Evolutionary conservation across 1,140 invertebrate species (phyloP), one percentile per base, ranked within the genome.

Genomic region (Heliconius melpomene): DNA sequence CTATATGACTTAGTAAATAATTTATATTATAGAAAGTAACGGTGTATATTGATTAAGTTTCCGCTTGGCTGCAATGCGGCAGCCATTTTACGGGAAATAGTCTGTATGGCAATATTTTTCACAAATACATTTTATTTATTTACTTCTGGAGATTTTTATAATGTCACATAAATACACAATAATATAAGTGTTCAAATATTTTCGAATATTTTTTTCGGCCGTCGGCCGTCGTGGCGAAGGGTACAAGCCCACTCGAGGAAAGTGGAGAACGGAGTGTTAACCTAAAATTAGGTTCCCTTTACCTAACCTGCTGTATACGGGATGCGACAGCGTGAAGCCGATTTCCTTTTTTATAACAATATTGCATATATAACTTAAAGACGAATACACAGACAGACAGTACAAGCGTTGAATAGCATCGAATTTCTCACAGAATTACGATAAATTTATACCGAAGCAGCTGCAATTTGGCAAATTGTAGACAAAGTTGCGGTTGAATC

Each of bases 31-130:
- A 38, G 36, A 72, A 72, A 72, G 70, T 78, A 78, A 52, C 71
- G 50, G 29, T 72, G 70, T 72, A 54, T 71, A 78, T 78, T 78
- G 77, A 78, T 78, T 79, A 79, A 75, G 66, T 77, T 73, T 60
- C 52, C 79, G 75, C 75, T 57, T 74, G 66, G 75, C 79, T 77
- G 79, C 79, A 80, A 77, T 80, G 79, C 79, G 79, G 79, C 75
- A 80, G 46, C 70, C 46, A 70, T 77, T 77, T 71, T 79, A 72
- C 72, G 75, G 52, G 75, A 80, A 77, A 80, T 77, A 77, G 71
- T 72, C 20, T n/a, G 18, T 72, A 40, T 40, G 71, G 71, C 32
- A 72, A 72, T 72, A 72, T 38, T 72, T 72, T n/a, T 26, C 57
- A 26, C 60, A 66, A 66, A 66, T 13, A 13, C 9, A 26, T 66